phyloP scores from a whole-genome alignment of 1,140 invertebrate species.

The Trichonephila inaurata region DNA sequence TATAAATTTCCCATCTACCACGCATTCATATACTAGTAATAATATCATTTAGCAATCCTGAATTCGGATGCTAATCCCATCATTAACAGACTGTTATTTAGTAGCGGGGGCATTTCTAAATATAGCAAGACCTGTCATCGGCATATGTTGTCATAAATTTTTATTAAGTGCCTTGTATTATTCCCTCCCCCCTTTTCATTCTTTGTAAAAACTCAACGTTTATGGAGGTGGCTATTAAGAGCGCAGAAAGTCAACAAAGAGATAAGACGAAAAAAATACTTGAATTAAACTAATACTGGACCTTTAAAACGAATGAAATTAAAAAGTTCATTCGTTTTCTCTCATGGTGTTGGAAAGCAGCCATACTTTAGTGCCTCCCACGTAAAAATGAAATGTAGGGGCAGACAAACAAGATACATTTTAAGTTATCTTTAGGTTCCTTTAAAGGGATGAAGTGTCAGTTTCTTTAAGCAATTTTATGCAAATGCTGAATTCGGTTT shows the following conservation, averaged over 20 bases:
- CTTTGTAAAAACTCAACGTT: neutral
- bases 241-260: neutral
- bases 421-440: too few species aligned
- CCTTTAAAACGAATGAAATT: too few species aligned
- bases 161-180: neutral
- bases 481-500: too few species aligned
- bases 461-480: too few species aligned
- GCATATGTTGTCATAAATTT: neutral
- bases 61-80: neutral
- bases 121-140: neutral
- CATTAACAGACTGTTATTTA: neutral
- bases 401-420: too few species aligned
- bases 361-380: too few species aligned
- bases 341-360: too few species aligned
- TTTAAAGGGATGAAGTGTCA: too few species aligned
- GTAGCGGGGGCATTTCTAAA: neutral
- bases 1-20: neutral
- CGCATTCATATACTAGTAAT: neutral
- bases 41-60: neutral
- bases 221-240: neutral
- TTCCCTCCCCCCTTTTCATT: neutral
- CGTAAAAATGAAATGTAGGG: too few species aligned
- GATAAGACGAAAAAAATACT: neutral
- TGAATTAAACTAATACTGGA: neutral
- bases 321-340: too few species aligned